Conservation (phyloP, 2,113 vertebrate species). For the Psittacula cyanocephala region DNA sequence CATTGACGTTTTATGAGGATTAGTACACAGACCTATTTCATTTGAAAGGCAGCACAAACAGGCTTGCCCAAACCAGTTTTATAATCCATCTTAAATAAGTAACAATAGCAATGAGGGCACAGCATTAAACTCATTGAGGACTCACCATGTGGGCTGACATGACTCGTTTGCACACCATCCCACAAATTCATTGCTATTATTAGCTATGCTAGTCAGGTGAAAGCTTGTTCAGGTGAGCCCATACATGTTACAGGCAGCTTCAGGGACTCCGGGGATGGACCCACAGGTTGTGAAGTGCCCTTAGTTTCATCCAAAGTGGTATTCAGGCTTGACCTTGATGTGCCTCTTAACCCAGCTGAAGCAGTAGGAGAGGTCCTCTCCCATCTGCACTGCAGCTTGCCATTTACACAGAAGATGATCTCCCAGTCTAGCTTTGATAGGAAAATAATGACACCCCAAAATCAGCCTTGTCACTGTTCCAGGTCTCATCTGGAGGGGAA, state of each 20-base stretch:
- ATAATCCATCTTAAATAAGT: constrained; percentile 47
- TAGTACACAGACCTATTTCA: neutral
- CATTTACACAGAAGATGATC: neutral
- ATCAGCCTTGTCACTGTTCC: neutral
- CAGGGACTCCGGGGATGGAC: neutral
- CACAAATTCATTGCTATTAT: constrained; percentile 14
- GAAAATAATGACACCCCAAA: neutral
- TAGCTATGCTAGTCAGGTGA: neutral
- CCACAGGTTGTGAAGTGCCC: neutral
- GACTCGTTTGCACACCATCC: neutral
- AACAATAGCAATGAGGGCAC: constrained; percentile 44
- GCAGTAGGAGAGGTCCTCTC: neutral
- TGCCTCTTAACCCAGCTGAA: neutral
- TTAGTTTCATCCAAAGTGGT: neutral
- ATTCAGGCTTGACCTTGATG: neutral
- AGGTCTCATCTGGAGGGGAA: neutral
- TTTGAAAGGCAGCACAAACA: constrained; percentile 23
- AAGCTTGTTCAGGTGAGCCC: neutral
- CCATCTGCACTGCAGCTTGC: neutral
- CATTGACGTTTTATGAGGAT: constrained; percentile 19
- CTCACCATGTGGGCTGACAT: neutral
- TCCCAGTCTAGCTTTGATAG: neutral
- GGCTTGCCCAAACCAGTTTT: constrained; percentile 34
- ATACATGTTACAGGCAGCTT: neutral
- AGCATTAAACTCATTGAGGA: neutral